Conservation (phyloP, 2,113 vertebrate species). For the Ailuropoda melanoleuca region DNA sequence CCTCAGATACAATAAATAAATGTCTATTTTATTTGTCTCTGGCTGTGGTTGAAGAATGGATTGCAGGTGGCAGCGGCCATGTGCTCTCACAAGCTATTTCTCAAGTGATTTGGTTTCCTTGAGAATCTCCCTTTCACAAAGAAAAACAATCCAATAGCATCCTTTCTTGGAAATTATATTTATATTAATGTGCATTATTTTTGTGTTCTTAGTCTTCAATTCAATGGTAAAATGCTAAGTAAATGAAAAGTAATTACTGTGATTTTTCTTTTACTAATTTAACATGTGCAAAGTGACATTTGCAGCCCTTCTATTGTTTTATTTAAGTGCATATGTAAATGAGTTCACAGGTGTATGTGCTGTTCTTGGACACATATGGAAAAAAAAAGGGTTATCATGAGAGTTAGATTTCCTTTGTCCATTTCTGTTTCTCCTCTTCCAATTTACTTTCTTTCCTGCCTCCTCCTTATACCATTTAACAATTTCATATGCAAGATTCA, state of each 20-base stretch:
- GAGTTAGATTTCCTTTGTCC: not conserved
- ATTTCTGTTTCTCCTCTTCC: not conserved
- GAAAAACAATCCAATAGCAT: not conserved
- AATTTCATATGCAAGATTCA: not conserved
- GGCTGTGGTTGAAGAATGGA: not conserved
- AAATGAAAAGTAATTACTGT: not conserved
- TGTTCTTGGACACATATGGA: not conserved
- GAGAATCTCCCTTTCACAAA: not conserved
- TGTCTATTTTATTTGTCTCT: not conserved
- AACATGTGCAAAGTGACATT: not conserved
- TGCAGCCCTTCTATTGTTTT: not conserved
- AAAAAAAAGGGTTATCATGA: not conserved
- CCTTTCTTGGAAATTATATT: not conserved
- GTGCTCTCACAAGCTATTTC: not conserved
- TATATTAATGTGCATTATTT: not conserved
- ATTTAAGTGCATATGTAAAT: not conserved
- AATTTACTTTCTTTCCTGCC: not conserved
- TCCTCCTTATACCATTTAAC: not conserved
- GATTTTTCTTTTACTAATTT: not conserved
- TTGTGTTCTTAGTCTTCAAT: not conserved
- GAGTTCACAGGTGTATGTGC: not conserved
- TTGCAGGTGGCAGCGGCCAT: not conserved
- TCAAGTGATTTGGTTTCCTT: not conserved
- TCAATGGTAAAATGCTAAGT: not conserved
- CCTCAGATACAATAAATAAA: not conserved